phyloP scores from a whole-genome alignment of 2,888 invertebrate species.

The Lepidocyrtinus sp. region DNA sequence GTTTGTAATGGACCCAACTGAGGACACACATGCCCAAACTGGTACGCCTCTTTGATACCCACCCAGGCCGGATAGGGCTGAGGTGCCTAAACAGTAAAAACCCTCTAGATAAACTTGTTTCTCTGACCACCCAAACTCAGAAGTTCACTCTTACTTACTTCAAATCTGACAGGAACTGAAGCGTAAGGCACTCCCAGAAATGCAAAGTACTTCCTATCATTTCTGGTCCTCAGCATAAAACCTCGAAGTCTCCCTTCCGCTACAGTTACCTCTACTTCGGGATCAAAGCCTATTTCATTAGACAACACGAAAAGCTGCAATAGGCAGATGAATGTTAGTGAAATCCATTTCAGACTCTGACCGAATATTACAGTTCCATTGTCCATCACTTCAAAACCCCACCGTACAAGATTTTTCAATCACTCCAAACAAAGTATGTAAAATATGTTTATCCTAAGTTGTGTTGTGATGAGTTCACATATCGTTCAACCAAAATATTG shows the following conservation, averaged over 20 bases:
- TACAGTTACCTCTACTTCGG: constrained; percentile 30
- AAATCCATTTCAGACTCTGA: too few relatives aligned
- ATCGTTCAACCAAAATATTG: background rate
- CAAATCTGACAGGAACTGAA: constrained; percentile 45
- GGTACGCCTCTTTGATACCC: constrained; percentile 46
- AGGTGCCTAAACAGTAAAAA: constrained; percentile 30
- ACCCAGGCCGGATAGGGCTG: constrained; percentile 48
- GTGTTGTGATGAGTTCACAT: background rate
- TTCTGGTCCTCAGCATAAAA: constrained; percentile 27
- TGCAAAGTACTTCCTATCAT: constrained; percentile 35
- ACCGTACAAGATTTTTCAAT: background rate
- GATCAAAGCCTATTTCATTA: too few relatives aligned
- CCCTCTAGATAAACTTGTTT: background rate
- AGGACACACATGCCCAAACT: constrained; percentile 56
- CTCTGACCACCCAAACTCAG: background rate
- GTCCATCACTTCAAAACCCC: too few relatives aligned
- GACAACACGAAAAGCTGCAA: background rate
- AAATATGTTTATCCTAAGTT: too few relatives aligned
- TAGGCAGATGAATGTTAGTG: background rate
- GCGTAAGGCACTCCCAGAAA: constrained; percentile 61
- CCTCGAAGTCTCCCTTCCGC: constrained; percentile 54
- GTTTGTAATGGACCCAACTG: constrained; percentile 48
- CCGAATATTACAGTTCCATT: too few relatives aligned
- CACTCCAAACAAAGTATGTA: too few relatives aligned
- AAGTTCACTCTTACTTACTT: too few relatives aligned